Evolutionary conservation across 2,888 invertebrate genomes (phyloP).

Genomic region (Drosophila parthenogenetica): DNA sequence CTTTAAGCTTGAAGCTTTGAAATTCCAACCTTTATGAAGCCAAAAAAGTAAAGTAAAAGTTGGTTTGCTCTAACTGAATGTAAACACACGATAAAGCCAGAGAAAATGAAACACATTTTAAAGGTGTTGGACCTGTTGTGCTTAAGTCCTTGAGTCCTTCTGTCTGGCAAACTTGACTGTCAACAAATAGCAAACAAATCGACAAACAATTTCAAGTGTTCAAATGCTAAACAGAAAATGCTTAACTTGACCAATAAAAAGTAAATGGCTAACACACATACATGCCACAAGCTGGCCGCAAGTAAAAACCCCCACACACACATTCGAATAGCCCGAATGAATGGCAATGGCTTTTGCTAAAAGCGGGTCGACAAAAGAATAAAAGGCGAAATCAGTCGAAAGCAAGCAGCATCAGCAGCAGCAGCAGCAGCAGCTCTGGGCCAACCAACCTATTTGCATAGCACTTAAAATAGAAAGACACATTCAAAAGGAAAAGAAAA

Average conservation of each 20-base stretch:
- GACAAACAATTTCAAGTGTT: conserved; percentile 69
- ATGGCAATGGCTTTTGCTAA: conserved; percentile 61
- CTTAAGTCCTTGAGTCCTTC: conserved; percentile 20
- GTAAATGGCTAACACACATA: conserved; percentile 53
- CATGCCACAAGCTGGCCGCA: conserved; percentile 62
- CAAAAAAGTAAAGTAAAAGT: neutral
- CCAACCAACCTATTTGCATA: conserved; percentile 64
- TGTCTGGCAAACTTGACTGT: conserved; percentile 48
- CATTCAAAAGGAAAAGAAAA: conserved; percentile 19
- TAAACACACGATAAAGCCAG: neutral
- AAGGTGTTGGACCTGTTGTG: conserved; percentile 45
- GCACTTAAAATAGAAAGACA: conserved; percentile 69
- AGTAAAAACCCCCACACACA: conserved; percentile 52
- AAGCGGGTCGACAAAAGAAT: conserved; percentile 59
- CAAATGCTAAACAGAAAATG: conserved; percentile 61
- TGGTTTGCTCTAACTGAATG: neutral
- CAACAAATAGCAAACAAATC: conserved; percentile 67
- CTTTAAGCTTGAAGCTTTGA: too few relatives aligned
- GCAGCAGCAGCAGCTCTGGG: conserved; percentile 36
- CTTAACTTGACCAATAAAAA: conserved; percentile 69
- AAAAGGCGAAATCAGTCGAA: conserved; percentile 62
- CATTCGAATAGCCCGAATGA: conserved; percentile 44
- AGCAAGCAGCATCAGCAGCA: conserved; percentile 38
- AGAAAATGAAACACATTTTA: conserved; percentile 2
- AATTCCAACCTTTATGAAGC: too few relatives aligned